phyloP scores from a whole-genome alignment of 2,888 invertebrate species.

The Agriotes lineatus region DNA sequence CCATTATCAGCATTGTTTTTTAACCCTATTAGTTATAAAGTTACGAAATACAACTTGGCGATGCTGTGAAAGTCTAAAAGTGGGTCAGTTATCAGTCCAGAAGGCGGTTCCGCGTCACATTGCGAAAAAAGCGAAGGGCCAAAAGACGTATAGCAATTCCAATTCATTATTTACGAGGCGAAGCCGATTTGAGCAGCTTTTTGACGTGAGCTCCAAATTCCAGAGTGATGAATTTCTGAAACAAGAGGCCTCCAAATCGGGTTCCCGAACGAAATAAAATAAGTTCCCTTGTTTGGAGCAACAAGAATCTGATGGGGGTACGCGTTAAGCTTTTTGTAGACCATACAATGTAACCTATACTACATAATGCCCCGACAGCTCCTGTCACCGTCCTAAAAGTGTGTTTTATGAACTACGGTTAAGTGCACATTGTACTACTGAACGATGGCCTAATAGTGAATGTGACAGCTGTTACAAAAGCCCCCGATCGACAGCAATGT shows the following conservation, averaged over 20 bases:
- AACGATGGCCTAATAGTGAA: conserved; percentile 32
- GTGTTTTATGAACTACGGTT: conserved; percentile 31
- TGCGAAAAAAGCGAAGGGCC: conserved; percentile 5
- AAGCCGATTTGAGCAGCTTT: conserved; percentile 31
- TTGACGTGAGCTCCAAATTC: conserved; percentile 26
- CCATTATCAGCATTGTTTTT: background rate
- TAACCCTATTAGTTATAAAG: no score
- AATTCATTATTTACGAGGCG: conserved; percentile 31
- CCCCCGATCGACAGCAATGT: conserved; percentile 26
- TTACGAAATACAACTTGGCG: no score
- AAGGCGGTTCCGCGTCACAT: background rate
- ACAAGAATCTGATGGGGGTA: background rate
- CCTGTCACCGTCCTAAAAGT: conserved; percentile 23
- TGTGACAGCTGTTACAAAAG: conserved; percentile 32
- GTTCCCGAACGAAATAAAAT: conserved; percentile 25
- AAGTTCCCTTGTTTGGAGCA: background rate
- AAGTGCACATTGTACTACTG: conserved; percentile 35
- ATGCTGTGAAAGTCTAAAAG: background rate
- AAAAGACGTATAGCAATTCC: conserved; percentile 19
- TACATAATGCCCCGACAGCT: conserved; percentile 24
- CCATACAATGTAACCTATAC: conserved; percentile 21
- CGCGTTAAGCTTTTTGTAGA: conserved; percentile 17
- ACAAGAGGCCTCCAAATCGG: conserved; percentile 5
- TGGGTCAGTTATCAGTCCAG: conserved; percentile 4
- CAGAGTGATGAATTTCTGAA: conserved; percentile 28